A percentile compares a stretch with the other conserved stretches of the same genome.
Conservation (phyloP, 2,888 invertebrate species). For the Drosophila sordidapex region DNA sequence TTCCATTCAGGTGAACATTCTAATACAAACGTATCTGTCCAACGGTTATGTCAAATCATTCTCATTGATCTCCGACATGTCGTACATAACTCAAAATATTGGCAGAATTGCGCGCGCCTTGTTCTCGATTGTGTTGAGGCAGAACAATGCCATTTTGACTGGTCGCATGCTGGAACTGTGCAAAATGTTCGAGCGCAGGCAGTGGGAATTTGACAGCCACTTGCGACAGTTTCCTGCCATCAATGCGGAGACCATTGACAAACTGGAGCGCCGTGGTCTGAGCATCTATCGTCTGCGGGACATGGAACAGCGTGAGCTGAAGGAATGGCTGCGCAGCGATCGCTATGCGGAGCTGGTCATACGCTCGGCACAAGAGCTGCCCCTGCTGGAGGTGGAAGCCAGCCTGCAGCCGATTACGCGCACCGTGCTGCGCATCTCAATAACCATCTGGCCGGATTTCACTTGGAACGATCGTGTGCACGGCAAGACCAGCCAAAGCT, state of each 20-base stretch:
- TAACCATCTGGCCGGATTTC: constrained; percentile 91
- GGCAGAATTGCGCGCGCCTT: constrained; percentile 95
- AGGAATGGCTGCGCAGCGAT: constrained; percentile 91
- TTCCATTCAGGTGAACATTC: constrained; percentile 88
- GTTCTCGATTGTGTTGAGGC: constrained; percentile 96
- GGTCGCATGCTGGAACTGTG: constrained; percentile 93
- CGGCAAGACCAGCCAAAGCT: constrained; percentile 94
- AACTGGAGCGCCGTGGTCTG: constrained; percentile 92
- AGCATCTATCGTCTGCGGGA: constrained; percentile 92
- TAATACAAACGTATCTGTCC: constrained; percentile 95
- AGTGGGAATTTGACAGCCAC: constrained; percentile 95
- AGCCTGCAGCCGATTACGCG: constrained; percentile 97
- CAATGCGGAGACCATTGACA: constrained; percentile 91
- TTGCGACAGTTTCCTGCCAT: constrained; percentile 93
- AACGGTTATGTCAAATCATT: constrained; percentile 89
- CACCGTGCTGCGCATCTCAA: constrained; percentile 93
- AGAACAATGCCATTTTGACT: constrained; percentile 95
- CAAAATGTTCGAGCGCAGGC: constrained; percentile 96
- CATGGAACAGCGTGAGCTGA: constrained; percentile 94
- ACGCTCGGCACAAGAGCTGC: constrained; percentile 94
- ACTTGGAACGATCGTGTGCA: constrained; percentile 96
- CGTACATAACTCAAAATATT: constrained; percentile 90
- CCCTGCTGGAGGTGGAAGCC: constrained; percentile 92
- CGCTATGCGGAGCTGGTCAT: constrained; percentile 90
- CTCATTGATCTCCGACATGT: constrained; percentile 84